Base-by-base conservation (phyloP, 2,888 invertebrate species). In the Drosophila infuscata region DNA sequence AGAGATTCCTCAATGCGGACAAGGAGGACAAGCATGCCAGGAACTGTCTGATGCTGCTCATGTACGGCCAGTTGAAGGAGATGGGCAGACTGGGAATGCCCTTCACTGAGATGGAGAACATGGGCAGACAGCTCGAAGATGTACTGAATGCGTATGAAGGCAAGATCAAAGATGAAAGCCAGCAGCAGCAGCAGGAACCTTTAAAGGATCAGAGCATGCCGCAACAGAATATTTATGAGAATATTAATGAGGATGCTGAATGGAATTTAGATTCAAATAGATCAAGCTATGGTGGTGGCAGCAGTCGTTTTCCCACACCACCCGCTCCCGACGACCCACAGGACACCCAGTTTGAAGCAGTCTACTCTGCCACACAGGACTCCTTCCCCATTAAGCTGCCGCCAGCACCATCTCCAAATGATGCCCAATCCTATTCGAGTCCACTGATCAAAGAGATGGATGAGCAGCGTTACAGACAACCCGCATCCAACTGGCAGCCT, bases 11-110 rank as follows among this genome's bases (percentile, higher is more conserved):
- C 12, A 38, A 43, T 9, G 73, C 60, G 0, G 3, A 25, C 2
- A 20, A 33, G 0, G 11, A 3, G 12, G 74, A 88, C 4, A 87
- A 87, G 17, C 83, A 63, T 25, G 81, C 86, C 15, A 53, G 86
- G 6, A 89, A 86, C 57, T 83, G 88, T n/a, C 53, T 87, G 7
- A 75, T 88, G 69, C 48, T 85, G 17, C 43, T 90, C 12, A 74
- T 87, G 86, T 66, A 61, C 25, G 36, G 58, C 3, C 86, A 87
- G 48, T n/a, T 87, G 29, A 60, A 54, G 3, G 72, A 70, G 6
- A 46, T 48, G 56, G 77, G 88, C 11, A 70, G 46, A 32, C 60
- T 87, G 38, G 38, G 57, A 4, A 56, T 52, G 20, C 86, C 86
- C 6, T 89, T 87, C 29, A 63, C 48, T 0, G 60, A 75, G 3